Percentiles rank a stretch among this genome's conserved stretches.
These are phyloP conservation scores for Pygoscelis adeliae DNA, from an alignment of 2,113 vertebrate species.

Conservation along the genomic window DNA sequence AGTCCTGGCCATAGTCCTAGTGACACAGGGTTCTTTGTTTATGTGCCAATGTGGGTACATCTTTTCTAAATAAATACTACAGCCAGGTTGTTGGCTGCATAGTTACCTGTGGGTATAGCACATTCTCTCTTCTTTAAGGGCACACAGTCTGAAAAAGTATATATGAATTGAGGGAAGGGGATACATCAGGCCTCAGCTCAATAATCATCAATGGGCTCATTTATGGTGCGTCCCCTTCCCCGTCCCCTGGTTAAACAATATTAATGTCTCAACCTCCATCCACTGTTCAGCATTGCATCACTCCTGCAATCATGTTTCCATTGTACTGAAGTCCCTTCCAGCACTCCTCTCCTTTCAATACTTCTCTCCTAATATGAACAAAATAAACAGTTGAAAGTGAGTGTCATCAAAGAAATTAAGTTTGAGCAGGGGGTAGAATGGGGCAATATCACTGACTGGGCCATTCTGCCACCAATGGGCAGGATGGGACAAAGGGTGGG, in stretches of 20 bases:
- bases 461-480: not conserved
- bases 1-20: not conserved
- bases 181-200: not conserved
- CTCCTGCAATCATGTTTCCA: not conserved
- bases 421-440: not conserved
- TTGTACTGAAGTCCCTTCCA: not conserved
- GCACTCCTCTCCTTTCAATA: not conserved
- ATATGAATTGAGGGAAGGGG: not conserved
- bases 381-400: not conserved
- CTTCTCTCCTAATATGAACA: not conserved
- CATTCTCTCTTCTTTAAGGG: not conserved
- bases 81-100: not conserved
- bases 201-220: not conserved
- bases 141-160: not conserved
- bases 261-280: not conserved
- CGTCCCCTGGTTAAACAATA: not conserved
- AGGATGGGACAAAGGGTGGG: not conserved
- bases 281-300: not conserved
- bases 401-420: not conserved
- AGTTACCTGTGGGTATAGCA: not conserved
- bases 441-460: not conserved
- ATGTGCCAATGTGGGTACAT: not conserved
- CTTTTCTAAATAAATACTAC: not conserved
- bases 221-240: not conserved
- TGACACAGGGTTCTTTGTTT: not conserved